Conservation (phyloP, 2,113 vertebrate species). For the Oncorhynchus clarkii region DNA sequence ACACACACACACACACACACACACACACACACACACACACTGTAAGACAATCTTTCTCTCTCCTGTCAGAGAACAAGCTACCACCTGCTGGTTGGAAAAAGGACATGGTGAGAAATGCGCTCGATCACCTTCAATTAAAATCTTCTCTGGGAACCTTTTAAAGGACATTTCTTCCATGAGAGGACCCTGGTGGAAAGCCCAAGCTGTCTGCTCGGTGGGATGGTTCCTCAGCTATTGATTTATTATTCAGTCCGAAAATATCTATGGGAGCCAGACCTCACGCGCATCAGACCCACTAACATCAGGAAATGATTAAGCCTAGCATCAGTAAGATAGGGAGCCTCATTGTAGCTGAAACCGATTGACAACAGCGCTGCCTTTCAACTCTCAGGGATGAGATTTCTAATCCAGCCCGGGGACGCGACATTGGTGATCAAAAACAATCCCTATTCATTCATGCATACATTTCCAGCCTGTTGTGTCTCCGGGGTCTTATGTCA, state of each 20-base stretch:
- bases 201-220: background rate
- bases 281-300: background rate
- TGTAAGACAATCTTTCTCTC: conserved; percentile 49
- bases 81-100: conserved; percentile 60
- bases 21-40: background rate
- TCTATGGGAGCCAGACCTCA: conserved; percentile 12
- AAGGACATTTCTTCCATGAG: conserved; percentile 24
- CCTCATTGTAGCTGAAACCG: conserved; percentile 11
- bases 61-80: conserved; percentile 58
- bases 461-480: conserved; percentile 4
- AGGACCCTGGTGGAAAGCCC: background rate
- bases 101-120: conserved; percentile 44
- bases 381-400: background rate
- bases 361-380: conserved; percentile 5
- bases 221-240: conserved; percentile 19
- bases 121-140: conserved; percentile 45
- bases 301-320: conserved; percentile 36
- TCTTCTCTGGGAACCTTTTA: conserved; percentile 48
- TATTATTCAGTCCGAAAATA: conserved; percentile 18
- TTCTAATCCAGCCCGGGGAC: background rate
- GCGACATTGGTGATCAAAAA: background rate
- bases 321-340: conserved; percentile 19
- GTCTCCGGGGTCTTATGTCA: conserved; percentile 23
- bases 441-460: background rate
- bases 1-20: no score